Conservation (phyloP, 1,140 invertebrate genomes). For the Carposina sasakii region DNA sequence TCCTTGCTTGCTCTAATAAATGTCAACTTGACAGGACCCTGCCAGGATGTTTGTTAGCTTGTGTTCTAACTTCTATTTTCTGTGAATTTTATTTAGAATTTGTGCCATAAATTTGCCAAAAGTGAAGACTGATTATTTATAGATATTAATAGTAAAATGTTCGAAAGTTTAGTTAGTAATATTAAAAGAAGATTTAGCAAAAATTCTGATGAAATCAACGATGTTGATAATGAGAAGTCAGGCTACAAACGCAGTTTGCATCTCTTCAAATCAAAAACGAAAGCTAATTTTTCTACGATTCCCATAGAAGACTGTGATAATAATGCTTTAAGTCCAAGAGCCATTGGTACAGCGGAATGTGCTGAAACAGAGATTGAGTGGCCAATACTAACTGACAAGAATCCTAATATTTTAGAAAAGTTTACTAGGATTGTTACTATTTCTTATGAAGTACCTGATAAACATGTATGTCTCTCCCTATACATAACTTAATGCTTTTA, state of each 20-base stretch:
- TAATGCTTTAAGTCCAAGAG: conserved; percentile 54
- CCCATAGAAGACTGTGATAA: conserved; percentile 39
- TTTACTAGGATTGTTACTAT: conserved; percentile 78
- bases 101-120: conserved; percentile 55
- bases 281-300: conserved; percentile 29
- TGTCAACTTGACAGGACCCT: conserved; percentile 62
- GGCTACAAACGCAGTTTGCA: conserved; percentile 61
- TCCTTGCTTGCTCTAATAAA: conserved; percentile 38
- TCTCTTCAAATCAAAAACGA: conserved; percentile 52
- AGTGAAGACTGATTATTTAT: conserved; percentile 60
- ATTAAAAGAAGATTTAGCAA: conserved; percentile 74
- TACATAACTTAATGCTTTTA: too few relatives aligned
- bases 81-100: too few relatives aligned
- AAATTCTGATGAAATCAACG: conserved; percentile 35
- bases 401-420: conserved; percentile 76
- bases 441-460: conserved; percentile 53
- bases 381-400: conserved; percentile 50
- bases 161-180: conserved; percentile 56
- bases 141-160: conserved; percentile 63
- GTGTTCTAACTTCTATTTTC: too few relatives aligned
- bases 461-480: too few relatives aligned
- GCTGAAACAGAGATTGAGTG: conserved; percentile 61
- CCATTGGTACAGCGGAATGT: conserved; percentile 48
- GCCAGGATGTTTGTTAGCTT: too few relatives aligned
- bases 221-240: conserved; percentile 49